Conservation (phyloP, 2,888 invertebrate species). For the Acrobasis repandana region DNA sequence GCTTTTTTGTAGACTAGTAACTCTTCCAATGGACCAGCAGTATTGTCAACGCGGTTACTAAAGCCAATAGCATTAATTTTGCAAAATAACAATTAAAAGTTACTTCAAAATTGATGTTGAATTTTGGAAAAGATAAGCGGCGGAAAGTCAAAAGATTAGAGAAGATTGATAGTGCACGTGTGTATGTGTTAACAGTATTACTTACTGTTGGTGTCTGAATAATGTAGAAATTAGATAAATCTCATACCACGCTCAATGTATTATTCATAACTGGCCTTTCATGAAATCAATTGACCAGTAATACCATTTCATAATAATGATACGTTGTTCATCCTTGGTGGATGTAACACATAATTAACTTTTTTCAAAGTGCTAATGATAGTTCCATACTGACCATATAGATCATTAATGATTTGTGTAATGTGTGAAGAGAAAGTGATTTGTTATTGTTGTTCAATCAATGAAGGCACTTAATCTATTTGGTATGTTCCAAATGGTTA, state of each 20-base stretch:
- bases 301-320: constrained; percentile 13
- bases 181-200: too few species aligned
- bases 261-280: constrained; percentile 6
- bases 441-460: constrained; percentile 13
- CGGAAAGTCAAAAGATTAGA: too few species aligned
- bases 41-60: too few species aligned
- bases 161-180: too few species aligned
- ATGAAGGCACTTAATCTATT: neutral
- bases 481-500: neutral
- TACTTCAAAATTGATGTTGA: too few species aligned
- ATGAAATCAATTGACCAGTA: constrained; percentile 21
- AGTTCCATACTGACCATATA: constrained; percentile 2
- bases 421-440: constrained; percentile 14
- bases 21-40: too few species aligned
- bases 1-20: too few species aligned
- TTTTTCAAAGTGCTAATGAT: constrained; percentile 17
- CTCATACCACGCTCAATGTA: neutral
- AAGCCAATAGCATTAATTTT: too few species aligned
- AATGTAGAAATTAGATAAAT: neutral
- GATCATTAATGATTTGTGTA: constrained; percentile 16
- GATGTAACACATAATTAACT: constrained; percentile 21
- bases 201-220: too few species aligned
- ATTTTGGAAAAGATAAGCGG: too few species aligned
- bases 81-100: too few species aligned
- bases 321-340: constrained; percentile 3